Evolutionary conservation across 2,888 invertebrate genomes (phyloP).

Genomic region (Sphinx pinastri): DNA sequence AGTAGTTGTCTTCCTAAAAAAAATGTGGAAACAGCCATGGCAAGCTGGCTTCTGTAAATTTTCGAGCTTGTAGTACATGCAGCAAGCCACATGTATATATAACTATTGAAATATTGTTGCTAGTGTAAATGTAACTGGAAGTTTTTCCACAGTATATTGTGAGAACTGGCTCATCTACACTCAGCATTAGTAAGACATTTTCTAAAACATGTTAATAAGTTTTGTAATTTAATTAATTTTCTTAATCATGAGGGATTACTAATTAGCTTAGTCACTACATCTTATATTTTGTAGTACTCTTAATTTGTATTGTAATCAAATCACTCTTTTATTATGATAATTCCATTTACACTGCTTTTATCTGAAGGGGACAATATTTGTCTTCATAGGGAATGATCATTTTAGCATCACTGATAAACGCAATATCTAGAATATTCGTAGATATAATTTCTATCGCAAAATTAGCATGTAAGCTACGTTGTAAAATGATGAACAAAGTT

Average conservation of each 20-base stretch:
- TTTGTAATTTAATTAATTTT: no score
- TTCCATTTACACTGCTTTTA: background rate
- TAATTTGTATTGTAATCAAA: background rate
- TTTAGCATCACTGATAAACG: constrained; percentile 18
- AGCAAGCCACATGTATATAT: no score
- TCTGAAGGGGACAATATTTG: constrained; percentile 26
- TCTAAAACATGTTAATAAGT: no score
- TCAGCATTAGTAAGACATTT: no score
- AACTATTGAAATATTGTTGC: no score
- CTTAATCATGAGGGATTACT: background rate
- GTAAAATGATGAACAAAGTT: background rate
- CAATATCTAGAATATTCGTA: constrained; percentile 44
- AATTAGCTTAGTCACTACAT: background rate
- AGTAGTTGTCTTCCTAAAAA: no score
- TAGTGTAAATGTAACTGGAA: no score
- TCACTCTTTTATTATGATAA: background rate
- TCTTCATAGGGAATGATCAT: constrained; percentile 14
- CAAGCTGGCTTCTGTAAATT: no score
- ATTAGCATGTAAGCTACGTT: constrained; percentile 35
- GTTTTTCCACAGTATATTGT: no score
- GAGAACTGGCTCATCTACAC: no score
- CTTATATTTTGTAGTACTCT: background rate
- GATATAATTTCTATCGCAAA: constrained; percentile 24
- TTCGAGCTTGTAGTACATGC: no score
- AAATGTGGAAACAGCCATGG: no score